These are phyloP conservation scores for Villa cingulata DNA, from an alignment of 2,888 invertebrate species.

Conservation along the genomic window DNA sequence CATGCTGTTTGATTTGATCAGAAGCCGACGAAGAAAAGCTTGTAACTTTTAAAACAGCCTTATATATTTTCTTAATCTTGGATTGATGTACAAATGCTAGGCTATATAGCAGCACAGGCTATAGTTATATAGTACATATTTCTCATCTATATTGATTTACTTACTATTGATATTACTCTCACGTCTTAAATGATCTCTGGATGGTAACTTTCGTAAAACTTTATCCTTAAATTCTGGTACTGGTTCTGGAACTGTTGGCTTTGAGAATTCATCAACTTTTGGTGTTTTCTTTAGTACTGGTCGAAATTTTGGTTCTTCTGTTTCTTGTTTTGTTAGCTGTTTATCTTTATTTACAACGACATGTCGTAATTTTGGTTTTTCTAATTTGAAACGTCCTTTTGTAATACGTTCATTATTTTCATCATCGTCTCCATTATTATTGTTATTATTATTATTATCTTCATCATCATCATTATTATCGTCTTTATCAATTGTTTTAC, in stretches of 20 bases:
- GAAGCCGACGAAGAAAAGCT: too few species aligned
- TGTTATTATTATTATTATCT: constrained; percentile 10
- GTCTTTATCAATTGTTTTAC: constrained; percentile 22
- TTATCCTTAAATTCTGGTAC: constrained; percentile 34
- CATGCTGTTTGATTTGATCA: too few species aligned
- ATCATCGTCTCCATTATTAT: constrained; percentile 10
- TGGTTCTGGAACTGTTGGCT: constrained; percentile 28
- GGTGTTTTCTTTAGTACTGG: constrained; percentile 33
- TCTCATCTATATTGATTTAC: constrained; percentile 16
- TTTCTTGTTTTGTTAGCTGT: constrained; percentile 14
- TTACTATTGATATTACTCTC: constrained; percentile 29
- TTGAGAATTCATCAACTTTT: constrained; percentile 30
- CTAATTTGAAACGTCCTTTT: constrained; percentile 27
- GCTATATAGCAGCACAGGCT: too few species aligned
- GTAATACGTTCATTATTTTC: constrained; percentile 15
- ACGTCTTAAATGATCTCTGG: constrained; percentile 7
- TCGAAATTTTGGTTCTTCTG: constrained; percentile 25
- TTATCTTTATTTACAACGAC: constrained; percentile 33
- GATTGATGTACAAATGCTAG: too few species aligned
- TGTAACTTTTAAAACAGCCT: too few species aligned
- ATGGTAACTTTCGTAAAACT: constrained; percentile 29
- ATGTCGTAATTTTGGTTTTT: constrained; percentile 31
- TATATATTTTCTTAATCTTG: too few species aligned
- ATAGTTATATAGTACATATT: too few species aligned
- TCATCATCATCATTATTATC: not conserved